These are phyloP conservation scores for Cryptocephalus moraei DNA, from an alignment of 2,888 invertebrate genomes.

Conservation along the genomic window DNA sequence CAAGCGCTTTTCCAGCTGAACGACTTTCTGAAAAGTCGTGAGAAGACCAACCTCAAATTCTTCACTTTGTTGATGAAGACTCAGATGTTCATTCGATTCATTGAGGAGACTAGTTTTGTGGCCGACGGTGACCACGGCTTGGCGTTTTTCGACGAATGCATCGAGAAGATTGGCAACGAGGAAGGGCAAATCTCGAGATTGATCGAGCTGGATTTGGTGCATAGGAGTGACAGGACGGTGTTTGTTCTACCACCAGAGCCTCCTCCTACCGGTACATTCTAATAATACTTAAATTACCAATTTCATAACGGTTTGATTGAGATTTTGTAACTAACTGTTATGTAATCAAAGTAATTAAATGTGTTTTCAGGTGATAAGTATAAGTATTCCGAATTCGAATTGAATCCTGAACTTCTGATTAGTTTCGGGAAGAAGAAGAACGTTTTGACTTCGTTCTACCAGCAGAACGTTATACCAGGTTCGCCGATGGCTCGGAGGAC, in stretches of 20 bases:
- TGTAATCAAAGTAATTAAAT: neutral
- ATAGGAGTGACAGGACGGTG: constrained; percentile 82
- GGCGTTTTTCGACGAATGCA: constrained; percentile 95
- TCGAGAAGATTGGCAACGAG: constrained; percentile 59
- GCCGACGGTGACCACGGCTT: constrained; percentile 95
- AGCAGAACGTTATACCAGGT: constrained; percentile 48
- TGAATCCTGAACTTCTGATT: constrained; percentile 50
- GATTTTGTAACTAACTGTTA: neutral
- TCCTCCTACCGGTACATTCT: constrained; percentile 30
- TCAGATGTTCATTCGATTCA: constrained; percentile 94
- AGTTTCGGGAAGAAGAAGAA: constrained; percentile 26
- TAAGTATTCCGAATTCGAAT: constrained; percentile 16
- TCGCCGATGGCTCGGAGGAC: constrained; percentile 90
- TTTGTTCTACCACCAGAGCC: constrained; percentile 92
- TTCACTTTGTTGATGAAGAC: constrained; percentile 83
- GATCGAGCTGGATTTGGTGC: constrained; percentile 71
- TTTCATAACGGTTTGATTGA: neutral
- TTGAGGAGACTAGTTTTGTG: constrained; percentile 96
- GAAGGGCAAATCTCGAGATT: constrained; percentile 53
- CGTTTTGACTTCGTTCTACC: constrained; percentile 30
- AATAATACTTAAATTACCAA: neutral
- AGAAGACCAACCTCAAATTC: constrained; percentile 83
- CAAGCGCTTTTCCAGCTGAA: constrained; percentile 89
- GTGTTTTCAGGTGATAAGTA: constrained; percentile 13
- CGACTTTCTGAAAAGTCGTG: constrained; percentile 78